A percentile compares a stretch with the other conserved stretches of the same genome.
Conservation (phyloP, 2,888 invertebrate genomes). For the Endomychus coccineus region DNA sequence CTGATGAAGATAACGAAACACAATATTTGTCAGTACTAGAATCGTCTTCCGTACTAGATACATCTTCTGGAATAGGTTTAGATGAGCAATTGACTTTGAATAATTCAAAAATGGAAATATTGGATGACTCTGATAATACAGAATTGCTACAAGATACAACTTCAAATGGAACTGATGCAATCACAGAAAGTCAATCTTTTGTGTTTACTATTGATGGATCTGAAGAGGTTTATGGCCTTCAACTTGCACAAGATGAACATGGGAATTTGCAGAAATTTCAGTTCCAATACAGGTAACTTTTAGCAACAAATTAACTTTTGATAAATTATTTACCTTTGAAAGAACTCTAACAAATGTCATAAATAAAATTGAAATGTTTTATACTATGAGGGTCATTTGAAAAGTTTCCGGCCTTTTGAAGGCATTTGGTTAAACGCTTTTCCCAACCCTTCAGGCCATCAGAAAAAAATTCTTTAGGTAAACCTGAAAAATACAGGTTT, state of each 20-base stretch:
- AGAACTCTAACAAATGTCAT: too few relatives aligned
- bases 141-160: constrained; percentile 16
- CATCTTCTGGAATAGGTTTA: not conserved
- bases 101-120: constrained; percentile 20
- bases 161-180: constrained; percentile 14
- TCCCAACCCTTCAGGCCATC: too few relatives aligned
- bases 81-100: constrained; percentile 28
- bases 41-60: not conserved
- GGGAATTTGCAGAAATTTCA: constrained; percentile 41
- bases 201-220: constrained; percentile 38
- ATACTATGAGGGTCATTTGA: too few relatives aligned
- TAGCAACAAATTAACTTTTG: too few relatives aligned
- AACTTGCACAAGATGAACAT: constrained; percentile 37
- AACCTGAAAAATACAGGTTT: too few relatives aligned
- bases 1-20: not conserved
- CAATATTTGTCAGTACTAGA: not conserved
- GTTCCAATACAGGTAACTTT: constrained; percentile 38
- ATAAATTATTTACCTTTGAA: too few relatives aligned
- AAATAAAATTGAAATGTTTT: too few relatives aligned
- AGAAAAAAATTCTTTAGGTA: too few relatives aligned
- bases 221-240: constrained; percentile 39
- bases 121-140: constrained; percentile 18
- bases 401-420: too few relatives aligned
- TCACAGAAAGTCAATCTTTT: constrained; percentile 30
- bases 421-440: too few relatives aligned